phyloP scores from a whole-genome alignment of 2,888 invertebrate species.

The Ochropleura leucogaster region DNA sequence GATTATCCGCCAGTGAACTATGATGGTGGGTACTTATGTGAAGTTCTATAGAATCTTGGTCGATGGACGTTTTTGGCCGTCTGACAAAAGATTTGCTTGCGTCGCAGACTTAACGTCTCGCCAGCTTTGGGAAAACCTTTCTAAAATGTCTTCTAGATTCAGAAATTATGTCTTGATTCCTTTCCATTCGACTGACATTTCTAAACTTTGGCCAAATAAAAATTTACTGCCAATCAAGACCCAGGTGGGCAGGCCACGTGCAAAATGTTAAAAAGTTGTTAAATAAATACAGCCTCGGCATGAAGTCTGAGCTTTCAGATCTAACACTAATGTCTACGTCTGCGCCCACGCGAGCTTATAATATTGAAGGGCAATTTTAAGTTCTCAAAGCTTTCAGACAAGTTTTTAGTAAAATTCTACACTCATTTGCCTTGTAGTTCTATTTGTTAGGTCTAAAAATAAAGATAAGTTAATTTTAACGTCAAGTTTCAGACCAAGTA shows the following conservation, averaged over 20 bases:
- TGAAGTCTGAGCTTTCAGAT: slow-evolving; percentile 33
- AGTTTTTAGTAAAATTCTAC: slow-evolving; percentile 19
- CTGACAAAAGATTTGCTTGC: slow-evolving; percentile 39
- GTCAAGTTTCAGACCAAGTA: not conserved
- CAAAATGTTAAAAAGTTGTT: slow-evolving; percentile 35
- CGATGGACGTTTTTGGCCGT: slow-evolving; percentile 34
- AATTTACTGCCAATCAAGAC: slow-evolving; percentile 15
- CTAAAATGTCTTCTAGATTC: not conserved
- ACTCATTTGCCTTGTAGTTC: not conserved
- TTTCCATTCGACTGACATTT: not conserved
- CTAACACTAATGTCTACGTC: slow-evolving; percentile 35
- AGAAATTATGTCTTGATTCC: not conserved
- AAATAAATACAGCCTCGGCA: slow-evolving; percentile 42
- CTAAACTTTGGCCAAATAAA: not conserved
- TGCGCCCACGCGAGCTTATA: slow-evolving; percentile 44
- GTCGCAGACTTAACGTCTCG: slow-evolving; percentile 37
- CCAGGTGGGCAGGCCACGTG: slow-evolving; percentile 38
- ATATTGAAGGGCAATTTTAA: slow-evolving; percentile 42
- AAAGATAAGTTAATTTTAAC: slow-evolving; percentile 15
- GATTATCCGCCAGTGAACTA: not conserved
- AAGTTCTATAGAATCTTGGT: slow-evolving; percentile 5
- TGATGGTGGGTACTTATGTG: not conserved
- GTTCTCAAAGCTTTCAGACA: slow-evolving; percentile 33
- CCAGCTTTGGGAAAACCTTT: not conserved
- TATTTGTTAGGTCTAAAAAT: slow-evolving; percentile 18